These are phyloP conservation scores for Drosophila formosana DNA, from an alignment of 2,888 invertebrate genomes.

Conservation along the genomic window DNA sequence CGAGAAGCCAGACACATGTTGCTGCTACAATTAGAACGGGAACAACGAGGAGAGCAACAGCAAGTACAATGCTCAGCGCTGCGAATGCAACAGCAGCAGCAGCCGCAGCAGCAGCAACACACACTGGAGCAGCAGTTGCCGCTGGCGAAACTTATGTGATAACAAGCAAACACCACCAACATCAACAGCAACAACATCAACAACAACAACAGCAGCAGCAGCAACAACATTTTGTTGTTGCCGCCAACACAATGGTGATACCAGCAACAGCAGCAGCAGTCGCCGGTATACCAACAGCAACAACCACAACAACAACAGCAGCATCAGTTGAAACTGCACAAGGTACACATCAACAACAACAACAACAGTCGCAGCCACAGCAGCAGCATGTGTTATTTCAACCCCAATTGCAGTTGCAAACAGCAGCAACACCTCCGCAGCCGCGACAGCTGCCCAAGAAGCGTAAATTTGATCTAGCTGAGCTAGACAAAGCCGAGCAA, in stretches of 20 bases:
- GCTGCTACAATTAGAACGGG: slow-evolving; percentile 61
- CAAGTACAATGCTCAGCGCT: slow-evolving; percentile 71
- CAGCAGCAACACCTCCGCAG: slow-evolving; percentile 88
- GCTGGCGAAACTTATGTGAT: slow-evolving; percentile 75
- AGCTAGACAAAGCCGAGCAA: slow-evolving; percentile 83
- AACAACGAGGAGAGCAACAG: slow-evolving; percentile 59
- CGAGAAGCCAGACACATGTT: slow-evolving; percentile 68
- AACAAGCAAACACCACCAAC: slow-evolving; percentile 68
- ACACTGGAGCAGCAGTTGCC: slow-evolving; percentile 56
- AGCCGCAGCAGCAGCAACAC: slow-evolving; percentile 53
- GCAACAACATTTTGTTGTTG: slow-evolving; percentile 73
- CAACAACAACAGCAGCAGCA: slow-evolving; percentile 55
- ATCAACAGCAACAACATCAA: slow-evolving; percentile 44
- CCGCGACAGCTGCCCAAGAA: slow-evolving; percentile 95
- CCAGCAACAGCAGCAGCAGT: slow-evolving; percentile 70
- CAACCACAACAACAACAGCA: slow-evolving; percentile 81
- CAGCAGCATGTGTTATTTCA: slow-evolving; percentile 89
- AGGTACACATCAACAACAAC: slow-evolving; percentile 53
- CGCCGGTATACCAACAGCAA: slow-evolving; percentile 86
- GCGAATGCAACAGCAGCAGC: slow-evolving; percentile 67
- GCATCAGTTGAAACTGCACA: slow-evolving; percentile 76
- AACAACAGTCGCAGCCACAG: slow-evolving; percentile 88
- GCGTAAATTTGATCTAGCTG: slow-evolving; percentile 87
- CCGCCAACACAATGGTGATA: slow-evolving; percentile 82
- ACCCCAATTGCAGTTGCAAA: slow-evolving; percentile 75